Evolutionary conservation across 2,888 invertebrate genomes (phyloP).

Genomic region (Clitarchus hookeri): DNA sequence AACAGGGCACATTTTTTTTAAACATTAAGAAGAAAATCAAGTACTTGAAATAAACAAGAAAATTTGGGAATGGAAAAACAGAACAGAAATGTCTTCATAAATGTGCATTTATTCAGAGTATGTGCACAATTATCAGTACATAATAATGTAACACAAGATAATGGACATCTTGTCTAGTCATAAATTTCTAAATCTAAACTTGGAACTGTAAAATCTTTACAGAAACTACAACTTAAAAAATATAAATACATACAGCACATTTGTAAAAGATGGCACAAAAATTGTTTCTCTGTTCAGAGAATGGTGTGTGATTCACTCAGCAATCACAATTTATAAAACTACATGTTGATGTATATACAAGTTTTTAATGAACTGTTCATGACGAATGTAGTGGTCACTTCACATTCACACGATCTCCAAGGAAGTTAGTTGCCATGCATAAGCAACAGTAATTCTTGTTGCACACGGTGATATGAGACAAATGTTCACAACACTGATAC

Average conservation of each 20-base stretch:
- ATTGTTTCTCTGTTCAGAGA: background rate
- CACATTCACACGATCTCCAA: background rate
- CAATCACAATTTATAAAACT: slow-evolving; percentile 9
- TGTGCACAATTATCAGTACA: background rate
- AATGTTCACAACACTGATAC: background rate
- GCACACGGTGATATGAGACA: background rate
- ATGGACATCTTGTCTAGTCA: background rate
- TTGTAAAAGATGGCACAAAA: slow-evolving; percentile 2
- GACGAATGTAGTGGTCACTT: background rate
- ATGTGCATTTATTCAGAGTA: background rate
- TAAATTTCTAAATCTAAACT: background rate
- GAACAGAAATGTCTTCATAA: background rate
- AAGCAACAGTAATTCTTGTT: background rate
- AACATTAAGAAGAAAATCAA: too few relatives aligned
- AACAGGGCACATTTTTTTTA: too few relatives aligned
- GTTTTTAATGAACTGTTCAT: background rate
- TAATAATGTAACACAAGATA: background rate
- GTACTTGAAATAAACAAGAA: too few relatives aligned
- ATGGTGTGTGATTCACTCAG: background rate
- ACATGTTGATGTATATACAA: background rate
- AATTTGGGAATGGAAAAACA: background rate
- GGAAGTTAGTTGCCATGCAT: background rate
- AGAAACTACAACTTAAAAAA: background rate
- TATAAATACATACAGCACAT: background rate
- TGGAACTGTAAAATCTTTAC: background rate